Conservation (phyloP, 2,888 invertebrate species). For the Cecidostiba fungosa region DNA sequence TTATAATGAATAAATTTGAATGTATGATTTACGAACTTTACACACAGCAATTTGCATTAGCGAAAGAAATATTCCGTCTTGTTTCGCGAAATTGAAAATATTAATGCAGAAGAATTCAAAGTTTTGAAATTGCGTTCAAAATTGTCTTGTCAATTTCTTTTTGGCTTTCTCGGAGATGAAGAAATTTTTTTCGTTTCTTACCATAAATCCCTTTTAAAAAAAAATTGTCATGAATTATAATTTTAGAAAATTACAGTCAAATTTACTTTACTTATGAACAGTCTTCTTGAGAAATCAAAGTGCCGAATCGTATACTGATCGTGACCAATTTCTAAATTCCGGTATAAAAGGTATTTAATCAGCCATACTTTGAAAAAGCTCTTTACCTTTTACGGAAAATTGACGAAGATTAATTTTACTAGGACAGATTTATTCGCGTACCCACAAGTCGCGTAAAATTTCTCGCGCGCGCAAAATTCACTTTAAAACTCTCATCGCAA, state of each 20-base stretch:
- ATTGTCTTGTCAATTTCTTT: background rate
- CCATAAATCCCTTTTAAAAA: no score
- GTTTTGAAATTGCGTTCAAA: background rate
- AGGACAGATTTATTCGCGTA: background rate
- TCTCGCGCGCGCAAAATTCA: background rate
- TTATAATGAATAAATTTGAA: slow-evolving; percentile 1
- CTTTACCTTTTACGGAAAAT: background rate
- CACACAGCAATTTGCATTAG: background rate
- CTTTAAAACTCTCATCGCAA: background rate
- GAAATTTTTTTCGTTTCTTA: no score
- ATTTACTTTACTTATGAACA: no score
- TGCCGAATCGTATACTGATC: no score
- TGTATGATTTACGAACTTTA: background rate
- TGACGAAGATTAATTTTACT: background rate
- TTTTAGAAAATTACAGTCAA: no score
- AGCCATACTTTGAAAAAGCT: no score
- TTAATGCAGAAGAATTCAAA: background rate
- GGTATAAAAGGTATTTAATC: no score
- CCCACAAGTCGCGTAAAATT: no score
- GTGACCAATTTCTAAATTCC: no score
- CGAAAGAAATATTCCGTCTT: background rate
- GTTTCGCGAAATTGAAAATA: background rate
- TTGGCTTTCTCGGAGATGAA: background rate
- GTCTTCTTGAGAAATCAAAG: no score
- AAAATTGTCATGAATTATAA: no score